Base-by-base conservation (phyloP, 2,113 vertebrate genomes). In the Indri indri region DNA sequence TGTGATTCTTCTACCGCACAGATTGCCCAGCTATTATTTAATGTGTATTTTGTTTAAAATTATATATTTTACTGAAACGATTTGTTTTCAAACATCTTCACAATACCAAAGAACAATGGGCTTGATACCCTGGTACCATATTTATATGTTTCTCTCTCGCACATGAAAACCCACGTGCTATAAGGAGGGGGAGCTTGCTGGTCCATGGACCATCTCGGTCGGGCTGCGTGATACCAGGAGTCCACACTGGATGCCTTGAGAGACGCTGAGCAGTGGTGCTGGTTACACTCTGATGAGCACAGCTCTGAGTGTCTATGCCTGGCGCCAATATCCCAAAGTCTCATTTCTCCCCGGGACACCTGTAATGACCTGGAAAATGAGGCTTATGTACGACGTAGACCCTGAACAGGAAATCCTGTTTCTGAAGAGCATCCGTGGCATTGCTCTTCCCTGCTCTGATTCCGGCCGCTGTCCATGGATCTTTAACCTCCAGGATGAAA, bases 401-500 rank as follows among this genome's bases (percentile, higher is more conserved):
- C 16, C 32, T 13, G 37, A 22, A 0, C 32, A 25, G 61, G 40
- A 50, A 37, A 32, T 20, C 18, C 40, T 47, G 73, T 45, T 40
- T 68, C 2, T 14, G 14, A 76, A 11, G n/a, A 7, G 11, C 8
- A 2, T 25, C 45, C 20, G 42, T 16, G 40, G 8, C 8, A 1
- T 6, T 10, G 1, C 22, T 0, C 9, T 17, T 18, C 59, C 40
- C 4, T 2, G 32, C 18, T 16, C 57, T 17, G 80, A 81, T 52
- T 65, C 79, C 34, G 73, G 90, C 18, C 20, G 5, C 89, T 18
- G 10, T 30, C 4, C 79, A 11, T 16, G 63, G 68, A 71, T 70
- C 47, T 77, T 61, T 59, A 90, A 70, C 84, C 74, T 88, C 90
- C 90, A 95, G 76, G 83, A 95, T 5, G 16, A 20, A 54, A 45